These are phyloP conservation scores for Hemaris fuciformis DNA, from an alignment of 2,888 invertebrate genomes.

Conservation along the genomic window DNA sequence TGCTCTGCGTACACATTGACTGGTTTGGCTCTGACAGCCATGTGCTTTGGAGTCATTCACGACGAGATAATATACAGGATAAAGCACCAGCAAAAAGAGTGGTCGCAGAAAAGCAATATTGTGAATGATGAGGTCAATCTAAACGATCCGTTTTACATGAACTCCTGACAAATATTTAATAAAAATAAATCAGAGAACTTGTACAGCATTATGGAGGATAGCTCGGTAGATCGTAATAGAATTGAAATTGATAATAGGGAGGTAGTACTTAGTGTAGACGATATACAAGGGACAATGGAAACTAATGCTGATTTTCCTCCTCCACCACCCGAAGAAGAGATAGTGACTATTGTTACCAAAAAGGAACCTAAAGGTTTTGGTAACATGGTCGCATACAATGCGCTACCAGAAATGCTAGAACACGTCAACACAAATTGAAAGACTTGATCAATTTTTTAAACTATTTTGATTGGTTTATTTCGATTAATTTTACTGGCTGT, in stretches of 20 bases:
- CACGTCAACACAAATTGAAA: constrained; percentile 63
- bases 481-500: constrained; percentile 51
- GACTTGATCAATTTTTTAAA: constrained; percentile 26
- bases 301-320: constrained; percentile 62
- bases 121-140: constrained; percentile 84
- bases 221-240: constrained; percentile 68
- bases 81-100: constrained; percentile 85
- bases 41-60: constrained; percentile 95
- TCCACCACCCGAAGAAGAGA: constrained; percentile 73
- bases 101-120: constrained; percentile 83
- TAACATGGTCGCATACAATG: constrained; percentile 79
- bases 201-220: constrained; percentile 81
- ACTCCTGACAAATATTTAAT: constrained; percentile 87
- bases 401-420: constrained; percentile 75
- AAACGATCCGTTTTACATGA: constrained; percentile 85
- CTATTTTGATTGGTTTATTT: constrained; percentile 29
- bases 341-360: constrained; percentile 76
- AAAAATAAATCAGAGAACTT: constrained; percentile 79
- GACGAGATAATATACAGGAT: constrained; percentile 93
- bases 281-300: constrained; percentile 64
- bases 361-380: constrained; percentile 75
- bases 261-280: constrained; percentile 76
- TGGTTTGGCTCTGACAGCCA: constrained; percentile 93
- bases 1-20: constrained; percentile 93
- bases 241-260: constrained; percentile 77